Base-by-base conservation (phyloP, 2,888 invertebrate species). In the Sthenelais limicola region DNA sequence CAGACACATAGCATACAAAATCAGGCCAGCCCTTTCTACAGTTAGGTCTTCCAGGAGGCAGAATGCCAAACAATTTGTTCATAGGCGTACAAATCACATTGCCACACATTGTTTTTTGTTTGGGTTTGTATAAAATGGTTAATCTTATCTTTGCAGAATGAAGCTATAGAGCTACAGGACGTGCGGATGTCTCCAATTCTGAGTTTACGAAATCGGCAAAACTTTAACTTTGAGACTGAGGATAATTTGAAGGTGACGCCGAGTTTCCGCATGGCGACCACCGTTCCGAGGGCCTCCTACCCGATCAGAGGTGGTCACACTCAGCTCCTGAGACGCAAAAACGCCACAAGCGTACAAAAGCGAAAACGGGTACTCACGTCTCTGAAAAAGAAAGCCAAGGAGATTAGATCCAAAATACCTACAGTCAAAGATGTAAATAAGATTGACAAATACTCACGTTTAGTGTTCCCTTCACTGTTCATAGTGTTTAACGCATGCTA, bases 401-500 rank as follows among this genome's bases (percentile, higher is more conserved):
- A 79, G 58, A 80, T 84, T 48, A 81, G 82, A 73, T 80, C 82
- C 32, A 83, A 82, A 74, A 82, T 87, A 7, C 86, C 86, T 0
- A 76, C 80, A 21, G 85, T 98, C 80, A 94, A 96, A 83, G 97
- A 98, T 89, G 97, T 98, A 75, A 98, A 98, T 88, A 93, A 97
- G 80, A 98, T 98, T 84, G 98, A 98, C 89, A 97, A 97, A 84
- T 97, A 97, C 88, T 97, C 97, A 43, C 91, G 98, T 81, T 93
- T 98, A 83, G 91, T 97, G 77, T 98, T 98, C 88, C 98, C 98
- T 0, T 93, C 98, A 77, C 93, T 97, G 81, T 98, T 98, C 88
- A 91, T 97, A 84, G 90, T 97, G 80, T 98, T 98, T 90, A 98
- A 98, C 88, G 92, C 94, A 49, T 92, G 94, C 81, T 98, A 98